Evolutionary conservation across 2,113 vertebrate species (phyloP), one percentile per base, ranked within the genome.

Genomic region (Scytalopus superciliaris): DNA sequence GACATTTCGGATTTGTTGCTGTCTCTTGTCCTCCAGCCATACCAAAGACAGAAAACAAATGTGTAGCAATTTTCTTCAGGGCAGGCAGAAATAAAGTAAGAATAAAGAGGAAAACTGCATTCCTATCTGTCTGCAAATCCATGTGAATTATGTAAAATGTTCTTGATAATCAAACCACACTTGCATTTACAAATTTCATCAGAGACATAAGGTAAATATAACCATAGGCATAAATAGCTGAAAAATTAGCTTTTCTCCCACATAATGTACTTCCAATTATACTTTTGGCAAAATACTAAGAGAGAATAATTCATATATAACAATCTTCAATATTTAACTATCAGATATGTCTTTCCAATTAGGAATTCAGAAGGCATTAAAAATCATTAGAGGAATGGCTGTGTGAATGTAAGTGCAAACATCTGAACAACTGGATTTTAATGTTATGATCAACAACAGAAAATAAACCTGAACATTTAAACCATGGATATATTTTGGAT

Each of bases 281-380:
- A 80, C 23, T 94, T 94, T 72, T 89, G 62, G 74, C 57, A 67
- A 92, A 96, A 89, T 66, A 76, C 24, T 74, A n/a, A 74, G 37
- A 76, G 60, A 23, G 25, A 55, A 67, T 88, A 85, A 87, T 67
- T 90, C 77, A 84, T 60, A 42, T 35, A 50, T 62, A 92, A 84
- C 16, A 21, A 87, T 39, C 82, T 82, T 57, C 25, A 60, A 23
- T 92, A 78, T 92, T 95, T 93, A 89, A 80, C 63, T 72, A 35
- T 90, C 63, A 68, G 75, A 33, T 37, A 77, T 39, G 14, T 70
- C 81, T 90, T 89, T 50, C 60, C 80, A 92, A 93, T 94, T 94
- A 93, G 56, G 73, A 89, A 88, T 93, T 75, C 77, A 69, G 70
- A 72, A 95, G 40, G 18, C 27, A 84, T 44, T 89, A 89, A 84